Base-by-base conservation (phyloP, 2,888 invertebrate species). In the Danaus chrysippus region DNA sequence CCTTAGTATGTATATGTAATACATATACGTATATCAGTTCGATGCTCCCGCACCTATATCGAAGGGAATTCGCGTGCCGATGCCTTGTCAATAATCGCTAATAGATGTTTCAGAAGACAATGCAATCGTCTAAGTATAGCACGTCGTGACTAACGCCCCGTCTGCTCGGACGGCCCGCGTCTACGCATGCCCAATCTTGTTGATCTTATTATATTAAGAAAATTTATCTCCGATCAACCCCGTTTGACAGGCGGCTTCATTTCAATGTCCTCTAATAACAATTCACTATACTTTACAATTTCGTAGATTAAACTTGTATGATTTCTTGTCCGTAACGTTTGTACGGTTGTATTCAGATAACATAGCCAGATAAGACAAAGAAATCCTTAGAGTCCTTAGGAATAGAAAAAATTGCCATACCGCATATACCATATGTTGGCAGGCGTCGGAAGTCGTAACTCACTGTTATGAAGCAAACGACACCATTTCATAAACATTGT, bases 401-500 rank as follows among this genome's bases (percentile, higher is more conserved):
- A 49, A 57, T 65, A 68, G 68, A 87, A 91, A 91, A 91, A 88
- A 90, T 84, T 69, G 71, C 71, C 66, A 71, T 65, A 84, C 80
- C 77, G 86, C 86, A 81, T 77, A 74, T 76, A 76, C 86, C 91
- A 89, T 86, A 82, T 91, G 91, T 73, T 69, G 73, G 82, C 90
- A 87, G 79, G 81, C 85, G 86, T 86, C 91, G 91, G 91, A 91
- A 91, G 91, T 90, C 86, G 87, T 91, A 87, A 90, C 86, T 91
- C 89, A 90, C 86, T 84, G 89, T 90, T 91, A 91, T 91, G 91
- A 91, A 81, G 87, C 89, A 85, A 85, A 83, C 87, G 90, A 90
- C 91, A 90, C 90, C 82, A 88, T 89, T 91, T 88, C 89, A 91
- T 90, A 91, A 91, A 91, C 91, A 90, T 88, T 90, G 91, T 91